Base-by-base conservation (phyloP, 2,888 invertebrate species). In the Drosophila gaucha region DNA sequence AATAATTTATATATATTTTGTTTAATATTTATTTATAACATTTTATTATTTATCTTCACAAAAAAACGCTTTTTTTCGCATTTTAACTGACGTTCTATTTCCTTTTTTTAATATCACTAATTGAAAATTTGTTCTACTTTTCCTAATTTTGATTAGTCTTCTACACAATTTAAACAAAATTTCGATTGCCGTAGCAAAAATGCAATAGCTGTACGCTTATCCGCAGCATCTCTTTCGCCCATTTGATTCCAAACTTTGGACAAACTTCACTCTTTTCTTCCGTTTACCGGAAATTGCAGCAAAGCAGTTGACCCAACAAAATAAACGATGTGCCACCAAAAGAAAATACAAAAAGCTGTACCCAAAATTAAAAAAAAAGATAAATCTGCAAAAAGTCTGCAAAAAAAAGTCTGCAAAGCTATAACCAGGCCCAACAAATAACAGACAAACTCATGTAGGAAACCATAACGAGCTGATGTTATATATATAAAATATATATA, bases 381-480 rank as follows among this genome's bases (percentile, higher is more conserved):
- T 74, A 54, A 80, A 77, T 77, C 65, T 67, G 78, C 59, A 39
- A 68, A 71, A 57, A 52, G 28, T 28, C 12, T 18, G 9, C 9
- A 41, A 14, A 50, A 14, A 41, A 14, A 50, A 36, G 14, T 33
- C 24, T 33, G 28, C 39, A 58, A 54, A 55, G 47, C 64, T 60
- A 39, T 52, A 57, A 46, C 20, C 56, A 51, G 49, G 18, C 66
- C 28, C 31, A 14, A 35, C n/a, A 41, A 22, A 44, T 3, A 51
- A 43, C 38, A 39, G 62, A n/a, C 55, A 46, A 46, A 31, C 5
- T 46, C 31, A 64, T 78, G 73, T 66, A 63, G 86, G 78, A 82
- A 85, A 74, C 71, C 68, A 87, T 80, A 80, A 80, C 87, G 78
- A 80, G 80, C 78, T 59, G 38, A 44, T 44, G 28, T 44, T 46